Evolutionary conservation across 2,888 invertebrate genomes (phyloP).

Genomic region (Acanthococcus lagerstroemiae): DNA sequence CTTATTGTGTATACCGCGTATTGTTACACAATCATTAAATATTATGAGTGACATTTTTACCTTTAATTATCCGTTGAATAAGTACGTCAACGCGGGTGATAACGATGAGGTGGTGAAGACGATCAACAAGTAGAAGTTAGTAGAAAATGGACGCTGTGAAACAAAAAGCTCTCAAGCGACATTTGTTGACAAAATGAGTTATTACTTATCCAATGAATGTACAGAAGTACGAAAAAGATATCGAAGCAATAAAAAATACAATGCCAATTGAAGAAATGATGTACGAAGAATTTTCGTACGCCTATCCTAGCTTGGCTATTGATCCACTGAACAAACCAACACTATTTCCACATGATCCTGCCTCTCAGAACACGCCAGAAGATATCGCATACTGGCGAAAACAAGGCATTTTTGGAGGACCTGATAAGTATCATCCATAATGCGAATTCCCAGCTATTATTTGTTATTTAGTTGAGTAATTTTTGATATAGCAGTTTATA

Average conservation of each 20-base stretch:
- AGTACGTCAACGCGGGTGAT: too few species aligned
- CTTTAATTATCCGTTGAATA: too few species aligned
- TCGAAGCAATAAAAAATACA: slow-evolving; percentile 55
- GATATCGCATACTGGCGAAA: slow-evolving; percentile 1
- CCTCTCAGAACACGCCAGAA: not conserved
- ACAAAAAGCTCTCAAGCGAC: too few species aligned
- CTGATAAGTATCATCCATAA: slow-evolving; percentile 7
- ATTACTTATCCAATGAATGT: slow-evolving; percentile 43
- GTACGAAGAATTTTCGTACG: slow-evolving; percentile 71
- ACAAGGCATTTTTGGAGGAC: not conserved
- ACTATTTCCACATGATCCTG: slow-evolving; percentile 69
- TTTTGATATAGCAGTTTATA: too few species aligned
- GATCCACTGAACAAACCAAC: slow-evolving; percentile 69
- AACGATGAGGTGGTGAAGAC: too few species aligned
- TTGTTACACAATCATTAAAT: too few species aligned
- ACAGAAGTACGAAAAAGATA: slow-evolving; percentile 57
- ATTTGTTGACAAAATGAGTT: too few species aligned
- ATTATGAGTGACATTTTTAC: too few species aligned
- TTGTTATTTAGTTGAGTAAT: too few species aligned
- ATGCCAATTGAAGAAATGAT: slow-evolving; percentile 82
- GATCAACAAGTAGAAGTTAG: too few species aligned
- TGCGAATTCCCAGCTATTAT: not conserved
- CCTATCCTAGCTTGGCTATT: slow-evolving; percentile 64
- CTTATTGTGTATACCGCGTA: too few species aligned
- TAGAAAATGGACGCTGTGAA: too few species aligned